Evolutionary conservation across 37 sponge, comb jelly and placozoan species (phyloP), one percentile per base, ranked within the genome.

Genomic region (Halisarca cf. caerulea): DNA sequence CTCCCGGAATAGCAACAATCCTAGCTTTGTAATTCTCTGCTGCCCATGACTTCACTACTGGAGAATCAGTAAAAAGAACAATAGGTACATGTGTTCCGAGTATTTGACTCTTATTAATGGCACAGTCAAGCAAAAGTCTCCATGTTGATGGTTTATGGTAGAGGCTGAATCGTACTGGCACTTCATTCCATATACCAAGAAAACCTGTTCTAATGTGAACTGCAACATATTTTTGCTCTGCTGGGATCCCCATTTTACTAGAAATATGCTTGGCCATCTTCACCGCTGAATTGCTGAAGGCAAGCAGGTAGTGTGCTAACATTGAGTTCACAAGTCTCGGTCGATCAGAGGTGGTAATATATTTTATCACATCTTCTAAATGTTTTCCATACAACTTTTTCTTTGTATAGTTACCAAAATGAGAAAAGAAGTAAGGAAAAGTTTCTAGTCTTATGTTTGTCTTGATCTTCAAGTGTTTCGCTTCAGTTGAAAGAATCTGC

Each of bases 141-240:
- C 86, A 86, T 11, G 32, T 2, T 20, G 32, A 2, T 35, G 41
- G 1, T 35, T 80, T 42, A 23, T 54, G 64, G n/a, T 25, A 79
- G 35, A 0, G 5, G 28, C 21, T 55, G 53, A 86, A 69, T 0
- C 38, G 8, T 9, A 40, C 25, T 1, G 0, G 30, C 20, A 68
- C 66, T 41, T 88, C 83, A 44, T 53, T 58, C 14, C 30, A 2
- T 11, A 39, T 88, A 0, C 88, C 88, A 21, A 53, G 28, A 35
- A 88, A 88, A 30, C 88, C 88, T 14, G 88, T 88, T 1, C 83
- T 47, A 7, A 88, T 47, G 53, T 88, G 88, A 3, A 88, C 77
- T 9, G 68, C 79, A 0, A 82, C 41, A 28, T 88, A 88, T 0
- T 40, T 54, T 45, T 74, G 42, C 1, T 71, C 42, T 37, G 2